Percentiles rank a stretch among this genome's conserved stretches.
These are phyloP conservation scores for Mimachlamys varia DNA, from an alignment of 2,888 invertebrate genomes.

Conservation along the genomic window DNA sequence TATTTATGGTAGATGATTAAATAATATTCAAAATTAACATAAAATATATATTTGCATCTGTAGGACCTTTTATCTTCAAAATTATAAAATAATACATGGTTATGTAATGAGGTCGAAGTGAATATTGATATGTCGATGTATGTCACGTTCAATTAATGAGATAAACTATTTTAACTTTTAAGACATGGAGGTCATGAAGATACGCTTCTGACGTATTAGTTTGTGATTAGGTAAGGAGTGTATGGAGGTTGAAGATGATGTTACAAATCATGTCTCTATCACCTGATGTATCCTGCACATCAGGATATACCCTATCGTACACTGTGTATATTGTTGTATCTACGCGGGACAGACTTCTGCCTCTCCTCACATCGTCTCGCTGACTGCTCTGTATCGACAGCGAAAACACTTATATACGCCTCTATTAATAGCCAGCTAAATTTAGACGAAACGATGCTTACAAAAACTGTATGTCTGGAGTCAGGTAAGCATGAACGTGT, in stretches of 20 bases:
- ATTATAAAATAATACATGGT: too few relatives aligned
- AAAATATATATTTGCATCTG: too few relatives aligned
- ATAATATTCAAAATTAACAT: too few relatives aligned
- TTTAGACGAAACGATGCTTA: slow-evolving; percentile 33
- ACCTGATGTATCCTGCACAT: not conserved
- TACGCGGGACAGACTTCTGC: not conserved
- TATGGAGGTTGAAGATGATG: not conserved
- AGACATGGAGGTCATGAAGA: too few relatives aligned
- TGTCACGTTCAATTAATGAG: too few relatives aligned
- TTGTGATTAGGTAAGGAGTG: not conserved
- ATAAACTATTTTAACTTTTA: too few relatives aligned
- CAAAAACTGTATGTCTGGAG: slow-evolving; percentile 31
- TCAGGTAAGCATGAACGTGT: slow-evolving; percentile 20
- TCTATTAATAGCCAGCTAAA: slow-evolving; percentile 36
- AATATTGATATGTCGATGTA: too few relatives aligned
- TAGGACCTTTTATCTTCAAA: too few relatives aligned
- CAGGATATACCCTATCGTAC: not conserved
- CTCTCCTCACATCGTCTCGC: not conserved
- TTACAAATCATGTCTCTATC: slow-evolving; percentile 3
- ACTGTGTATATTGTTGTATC: not conserved
- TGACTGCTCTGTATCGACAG: not conserved
- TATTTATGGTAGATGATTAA: too few relatives aligned
- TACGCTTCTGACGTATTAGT: not conserved
- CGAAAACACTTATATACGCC: slow-evolving; percentile 33
- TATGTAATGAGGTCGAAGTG: too few relatives aligned